A percentile compares a stretch with the other conserved stretches of the same genome.
Evolutionary conservation across 1,140 invertebrate genomes (phyloP).

Genomic region (Eriocheir sinensis): DNA sequence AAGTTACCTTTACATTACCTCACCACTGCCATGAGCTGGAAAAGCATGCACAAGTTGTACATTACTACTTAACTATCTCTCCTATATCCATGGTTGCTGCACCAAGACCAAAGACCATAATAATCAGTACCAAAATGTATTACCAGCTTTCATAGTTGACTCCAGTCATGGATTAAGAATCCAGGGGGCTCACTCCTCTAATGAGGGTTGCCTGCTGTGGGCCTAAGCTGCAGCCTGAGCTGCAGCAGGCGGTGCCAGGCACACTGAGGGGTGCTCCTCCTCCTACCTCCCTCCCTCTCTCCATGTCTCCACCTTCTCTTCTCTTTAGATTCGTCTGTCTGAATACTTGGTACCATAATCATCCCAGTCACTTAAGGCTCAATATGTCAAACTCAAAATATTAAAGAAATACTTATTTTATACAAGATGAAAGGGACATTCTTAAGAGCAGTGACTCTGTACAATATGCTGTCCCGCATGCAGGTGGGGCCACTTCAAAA

Average conservation of each 20-base stretch:
- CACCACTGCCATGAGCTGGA: slow-evolving; percentile 62
- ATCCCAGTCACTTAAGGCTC: background rate
- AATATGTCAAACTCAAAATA: background rate
- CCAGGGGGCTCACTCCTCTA: background rate
- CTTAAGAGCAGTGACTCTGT: background rate
- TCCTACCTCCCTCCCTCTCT: background rate
- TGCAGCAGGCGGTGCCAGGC: background rate
- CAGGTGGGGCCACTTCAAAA: background rate
- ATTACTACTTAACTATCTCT: slow-evolving; percentile 35
- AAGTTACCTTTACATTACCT: slow-evolving; percentile 39
- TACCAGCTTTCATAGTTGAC: background rate
- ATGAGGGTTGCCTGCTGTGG: background rate
- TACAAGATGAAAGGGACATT: background rate
- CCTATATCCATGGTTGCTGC: slow-evolving; percentile 28
- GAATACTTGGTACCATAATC: background rate
- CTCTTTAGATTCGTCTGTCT: background rate
- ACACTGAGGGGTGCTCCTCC: too few relatives aligned
- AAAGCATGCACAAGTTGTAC: slow-evolving; percentile 40
- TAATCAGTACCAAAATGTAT: background rate
- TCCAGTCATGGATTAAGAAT: background rate
- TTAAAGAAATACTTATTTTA: background rate
- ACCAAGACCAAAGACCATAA: slow-evolving; percentile 55
- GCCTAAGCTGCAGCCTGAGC: background rate
- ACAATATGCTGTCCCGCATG: background rate
- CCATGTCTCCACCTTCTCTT: background rate